Evolutionary conservation across 2,888 invertebrate species (phyloP), one percentile per base, ranked within the genome.

Genomic region (Chymomyza procnemis): DNA sequence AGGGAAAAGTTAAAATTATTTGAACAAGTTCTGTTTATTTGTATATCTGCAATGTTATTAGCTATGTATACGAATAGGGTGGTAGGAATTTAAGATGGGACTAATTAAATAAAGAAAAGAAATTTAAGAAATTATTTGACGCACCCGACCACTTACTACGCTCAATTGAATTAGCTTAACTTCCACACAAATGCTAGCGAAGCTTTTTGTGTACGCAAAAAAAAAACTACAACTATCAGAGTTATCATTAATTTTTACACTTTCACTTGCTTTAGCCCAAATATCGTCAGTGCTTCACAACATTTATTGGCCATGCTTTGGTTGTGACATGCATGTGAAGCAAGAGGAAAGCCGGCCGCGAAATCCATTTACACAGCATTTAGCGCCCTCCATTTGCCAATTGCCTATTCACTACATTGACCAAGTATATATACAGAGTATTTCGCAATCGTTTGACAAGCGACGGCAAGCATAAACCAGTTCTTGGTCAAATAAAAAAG

Each of bases 241-340:
- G 26, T 60, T 67, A 57, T 66, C 8, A 26, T 26, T 6, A 70
- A 70, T 74, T 69, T 80, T 76, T 77, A 72, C 82, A 88, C 88
- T 88, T 88, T 88, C 88, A 87, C 88, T 83, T 82, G 67, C 67
- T 71, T 67, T 77, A 81, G 58, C 75, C 81, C 67, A 79, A 77
- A 75, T 78, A 74, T 74, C 62, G 61, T 61, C 47, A 14, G 34
- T 48, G 34, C 12, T 41, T 41, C 26, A 26, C 26, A 26, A 63
- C 41, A 50, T 6, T 26, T 30, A 52, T 16, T 18, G 12, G 26
- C 26, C 26, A 48, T 50, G 50, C n/a, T n/a, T n/a, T n/a, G 66
- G 48, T 48, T 61, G 34, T 47, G 19, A 54, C 30, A 64, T 55
- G 41, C 48, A 59, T 64, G 64, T 67, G 34, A 12, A 41, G 34